A percentile compares a stretch with the other conserved stretches of the same genome.
phyloP scores from a whole-genome alignment of 2,797 vertebrate species.

The Simalia tracyae region DNA sequence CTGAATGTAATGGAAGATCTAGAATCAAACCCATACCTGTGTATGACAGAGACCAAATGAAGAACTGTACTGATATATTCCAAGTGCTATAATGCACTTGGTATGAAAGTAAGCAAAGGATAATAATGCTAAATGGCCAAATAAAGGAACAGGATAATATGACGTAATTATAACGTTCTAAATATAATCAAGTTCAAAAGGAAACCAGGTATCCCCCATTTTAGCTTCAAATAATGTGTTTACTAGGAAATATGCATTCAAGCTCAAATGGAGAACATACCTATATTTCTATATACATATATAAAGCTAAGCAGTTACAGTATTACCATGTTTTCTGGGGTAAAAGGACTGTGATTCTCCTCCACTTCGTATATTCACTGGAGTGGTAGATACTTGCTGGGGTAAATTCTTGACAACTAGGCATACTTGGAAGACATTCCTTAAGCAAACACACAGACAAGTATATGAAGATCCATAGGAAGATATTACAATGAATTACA shows the following conservation, averaged over 20 bases:
- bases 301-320: not conserved
- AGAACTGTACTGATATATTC: slow-evolving; percentile 55
- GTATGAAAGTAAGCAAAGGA: slow-evolving; percentile 52
- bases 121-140: slow-evolving; percentile 26
- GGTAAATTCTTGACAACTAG: slow-evolving; percentile 96
- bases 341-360: slow-evolving; percentile 89
- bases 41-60: slow-evolving; percentile 33
- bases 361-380: slow-evolving; percentile 93
- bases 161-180: not conserved
- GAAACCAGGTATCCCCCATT: not conserved
- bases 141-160: not conserved
- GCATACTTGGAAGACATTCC: slow-evolving; percentile 98
- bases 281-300: not conserved
- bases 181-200: not conserved
- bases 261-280: not conserved
- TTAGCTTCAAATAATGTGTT: not conserved
- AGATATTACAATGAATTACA: not conserved
- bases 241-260: not conserved
- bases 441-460: slow-evolving; percentile 58
- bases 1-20: too few species aligned
- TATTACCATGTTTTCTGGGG: slow-evolving; percentile 94
- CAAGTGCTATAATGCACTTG: slow-evolving; percentile 42
- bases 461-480: slow-evolving; percentile 46
- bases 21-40: too few species aligned
- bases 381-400: slow-evolving; percentile 95